Evolutionary conservation across 2,888 invertebrate species (phyloP), one percentile per base, ranked within the genome.

Genomic region (Ornithoptera alexandrae): DNA sequence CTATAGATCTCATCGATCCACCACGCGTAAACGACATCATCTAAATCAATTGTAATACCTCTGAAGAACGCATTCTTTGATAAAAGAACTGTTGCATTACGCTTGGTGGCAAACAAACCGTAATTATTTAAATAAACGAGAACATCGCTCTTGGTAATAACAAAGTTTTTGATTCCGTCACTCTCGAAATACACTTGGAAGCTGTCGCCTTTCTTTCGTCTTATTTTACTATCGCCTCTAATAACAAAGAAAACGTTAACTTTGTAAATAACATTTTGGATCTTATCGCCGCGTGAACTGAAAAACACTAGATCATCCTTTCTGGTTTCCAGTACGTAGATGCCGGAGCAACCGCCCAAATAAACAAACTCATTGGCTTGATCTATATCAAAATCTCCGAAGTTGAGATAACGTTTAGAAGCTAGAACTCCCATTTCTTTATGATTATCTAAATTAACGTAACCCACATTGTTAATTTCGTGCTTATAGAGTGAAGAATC

Each of bases 1-100:
- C 82, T 87, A 67, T 90, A 92, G 6, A 92, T 80, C 0, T 86
- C 88, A 68, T 92, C 90, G 1, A 92, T 67, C 90, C 91, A 92
- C 92, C 92, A 92, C 5, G 86, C 81, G 46, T 88, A 90, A 0
- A 91, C 81, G 0, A 72, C 76, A 0, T 84, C 88, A 42, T 89
- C 82, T 42, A 85, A 77, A 79, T 91, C 90, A 3, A 88, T 77
- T 12, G 84, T 81, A 1, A 92, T 70, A 0, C 91, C 91, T 77
- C 90, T 81, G 56, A 90, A 86, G 69, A 83, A 91, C 0, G 85
- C 74, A 67, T 90, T 90, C 1, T 79, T 82, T 0, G 91, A 90
- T 1, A 92, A 57, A 57, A 78, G 78, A 17, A 82, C 78, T 0
- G 76, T 74, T 4, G 79, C 74, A 0, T 80, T 77, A 2, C 81